phyloP scores from a whole-genome alignment of 2,888 invertebrate genomes.

The Helicoverpa assulta region DNA sequence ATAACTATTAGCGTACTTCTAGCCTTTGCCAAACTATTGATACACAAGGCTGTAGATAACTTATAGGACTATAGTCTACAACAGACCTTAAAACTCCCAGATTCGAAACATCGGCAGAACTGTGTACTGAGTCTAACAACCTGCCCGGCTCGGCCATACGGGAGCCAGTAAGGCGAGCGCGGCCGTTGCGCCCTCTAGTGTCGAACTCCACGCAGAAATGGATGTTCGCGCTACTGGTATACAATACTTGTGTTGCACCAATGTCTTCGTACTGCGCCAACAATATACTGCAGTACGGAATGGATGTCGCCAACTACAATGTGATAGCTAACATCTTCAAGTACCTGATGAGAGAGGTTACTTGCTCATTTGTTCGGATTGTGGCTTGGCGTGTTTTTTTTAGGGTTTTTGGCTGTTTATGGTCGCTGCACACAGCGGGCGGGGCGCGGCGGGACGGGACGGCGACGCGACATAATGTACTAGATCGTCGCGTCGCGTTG shows the following conservation, averaged over 20 bases:
- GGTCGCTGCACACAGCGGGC: too few relatives aligned
- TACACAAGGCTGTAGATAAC: too few relatives aligned
- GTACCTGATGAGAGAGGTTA: slow-evolving; percentile 82
- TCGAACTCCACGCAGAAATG: slow-evolving; percentile 76
- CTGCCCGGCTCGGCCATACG: slow-evolving; percentile 8
- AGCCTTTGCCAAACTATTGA: too few relatives aligned
- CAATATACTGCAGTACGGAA: slow-evolving; percentile 81
- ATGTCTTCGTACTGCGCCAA: slow-evolving; percentile 85
- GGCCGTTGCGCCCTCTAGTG: slow-evolving; percentile 59
- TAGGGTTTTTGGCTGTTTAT: not conserved
- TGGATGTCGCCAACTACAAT: slow-evolving; percentile 85
- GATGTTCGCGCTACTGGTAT: slow-evolving; percentile 84
- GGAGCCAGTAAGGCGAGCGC: slow-evolving; percentile 26
- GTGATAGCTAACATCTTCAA: slow-evolving; percentile 77
- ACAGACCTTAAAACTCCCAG: slow-evolving; percentile 65
- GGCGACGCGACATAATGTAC: too few relatives aligned
- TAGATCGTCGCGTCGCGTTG: too few relatives aligned
- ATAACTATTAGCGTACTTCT: too few relatives aligned
- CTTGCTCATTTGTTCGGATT: slow-evolving; percentile 48
- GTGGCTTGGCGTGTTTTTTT: slow-evolving; percentile 43
- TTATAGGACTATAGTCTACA: too few relatives aligned
- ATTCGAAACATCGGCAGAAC: slow-evolving; percentile 77
- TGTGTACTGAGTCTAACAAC: slow-evolving; percentile 20
- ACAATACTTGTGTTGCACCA: slow-evolving; percentile 84
- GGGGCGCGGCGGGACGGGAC: too few relatives aligned